Percentiles rank a stretch among this genome's conserved stretches.
phyloP scores from a whole-genome alignment of 2,797 vertebrate species.

The Manis crassicaudata region DNA sequence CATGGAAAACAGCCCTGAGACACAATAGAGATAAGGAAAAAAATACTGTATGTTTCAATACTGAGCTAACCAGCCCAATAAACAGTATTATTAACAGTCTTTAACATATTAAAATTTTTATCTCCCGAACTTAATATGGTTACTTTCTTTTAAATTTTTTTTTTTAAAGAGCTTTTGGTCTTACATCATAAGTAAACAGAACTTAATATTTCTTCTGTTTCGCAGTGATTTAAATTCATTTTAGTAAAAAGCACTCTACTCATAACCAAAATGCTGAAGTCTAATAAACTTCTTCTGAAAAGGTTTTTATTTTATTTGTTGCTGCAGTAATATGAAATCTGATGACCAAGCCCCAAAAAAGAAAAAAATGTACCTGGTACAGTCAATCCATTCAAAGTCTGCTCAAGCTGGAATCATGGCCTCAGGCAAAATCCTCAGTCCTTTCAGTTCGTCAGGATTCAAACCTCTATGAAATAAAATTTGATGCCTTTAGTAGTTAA shows the following conservation, averaged over 20 bases:
- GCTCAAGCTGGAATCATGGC: background rate
- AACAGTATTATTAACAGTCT: background rate
- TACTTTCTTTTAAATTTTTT: background rate
- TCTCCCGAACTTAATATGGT: background rate
- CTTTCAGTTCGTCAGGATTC: constrained; percentile 25
- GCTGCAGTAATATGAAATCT: constrained; percentile 56
- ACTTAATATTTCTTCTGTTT: constrained; percentile 41
- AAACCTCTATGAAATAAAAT: constrained; percentile 60
- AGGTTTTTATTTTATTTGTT: constrained; percentile 56
- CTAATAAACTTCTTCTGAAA: constrained; percentile 48
- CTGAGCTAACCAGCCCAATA: background rate
- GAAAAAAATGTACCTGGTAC: constrained; percentile 32
- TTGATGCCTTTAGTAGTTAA: constrained; percentile 4
- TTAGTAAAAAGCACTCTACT: constrained; percentile 42
- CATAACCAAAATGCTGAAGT: constrained; percentile 56
- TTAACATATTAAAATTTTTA: background rate
- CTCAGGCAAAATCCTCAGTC: constrained; percentile 22
- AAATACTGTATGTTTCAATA: background rate
- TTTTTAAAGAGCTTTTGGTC: background rate
- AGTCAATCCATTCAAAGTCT: constrained; percentile 53
- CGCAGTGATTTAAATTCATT: constrained; percentile 42
- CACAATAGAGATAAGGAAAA: background rate
- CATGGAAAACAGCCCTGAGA: background rate
- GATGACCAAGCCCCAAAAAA: constrained; percentile 39
- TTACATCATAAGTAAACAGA: background rate